These are phyloP conservation scores for Herpetotheres cachinnans DNA, from an alignment of 2,113 vertebrate genomes.

Conservation along the genomic window DNA sequence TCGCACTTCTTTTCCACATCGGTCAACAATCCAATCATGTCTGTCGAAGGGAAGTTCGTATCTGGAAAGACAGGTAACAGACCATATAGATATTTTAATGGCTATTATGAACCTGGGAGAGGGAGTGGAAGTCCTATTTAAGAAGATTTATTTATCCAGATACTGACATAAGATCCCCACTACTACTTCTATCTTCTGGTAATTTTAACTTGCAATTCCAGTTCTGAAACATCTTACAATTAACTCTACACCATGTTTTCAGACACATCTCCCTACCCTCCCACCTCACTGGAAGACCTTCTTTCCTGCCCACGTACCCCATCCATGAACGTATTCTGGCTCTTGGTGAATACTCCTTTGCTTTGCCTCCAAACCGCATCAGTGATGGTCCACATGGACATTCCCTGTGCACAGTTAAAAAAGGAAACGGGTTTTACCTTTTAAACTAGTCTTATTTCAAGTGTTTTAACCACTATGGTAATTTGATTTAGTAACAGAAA, in stretches of 20 bases:
- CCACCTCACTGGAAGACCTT: not conserved
- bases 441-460: not conserved
- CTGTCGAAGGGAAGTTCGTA: constrained; percentile 95
- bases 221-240: not conserved
- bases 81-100: not conserved
- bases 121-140: not conserved
- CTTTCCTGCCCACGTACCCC: constrained; percentile 79
- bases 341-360: constrained; percentile 90
- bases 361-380: constrained; percentile 92
- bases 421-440: not conserved
- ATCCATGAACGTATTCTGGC: constrained; percentile 92
- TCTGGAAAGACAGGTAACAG: constrained; percentile 53
- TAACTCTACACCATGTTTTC: not conserved
- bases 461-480: not conserved
- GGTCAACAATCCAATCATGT: constrained; percentile 93
- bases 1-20: constrained; percentile 91
- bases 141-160: not conserved
- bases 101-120: not conserved
- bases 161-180: not conserved
- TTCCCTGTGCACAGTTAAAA: constrained; percentile 75
- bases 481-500: not conserved
- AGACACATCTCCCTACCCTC: not conserved
- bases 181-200: not conserved
- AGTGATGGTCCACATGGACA: constrained; percentile 91
- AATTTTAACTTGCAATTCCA: not conserved